Percentiles rank a stretch among this genome's conserved stretches.
Conservation (phyloP, 2,888 invertebrate species). For the Oxycera nigricornis region DNA sequence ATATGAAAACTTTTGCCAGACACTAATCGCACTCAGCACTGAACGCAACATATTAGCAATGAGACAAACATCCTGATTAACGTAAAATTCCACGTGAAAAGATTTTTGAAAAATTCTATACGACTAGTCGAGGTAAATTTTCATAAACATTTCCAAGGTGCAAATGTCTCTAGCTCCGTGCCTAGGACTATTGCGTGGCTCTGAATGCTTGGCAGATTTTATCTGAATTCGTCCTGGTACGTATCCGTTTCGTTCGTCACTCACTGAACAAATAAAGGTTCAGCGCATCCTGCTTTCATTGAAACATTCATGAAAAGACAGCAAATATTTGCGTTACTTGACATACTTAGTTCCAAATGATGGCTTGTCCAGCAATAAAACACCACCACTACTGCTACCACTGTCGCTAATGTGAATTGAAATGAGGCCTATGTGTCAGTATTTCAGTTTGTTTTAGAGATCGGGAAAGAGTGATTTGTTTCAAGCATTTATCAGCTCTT, state of each 20-base stretch:
- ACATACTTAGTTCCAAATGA: conserved; percentile 22
- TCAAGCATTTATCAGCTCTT: too few relatives aligned
- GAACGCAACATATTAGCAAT: too few relatives aligned
- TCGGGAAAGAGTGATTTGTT: not conserved
- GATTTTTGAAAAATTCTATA: too few relatives aligned
- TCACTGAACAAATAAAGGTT: not conserved
- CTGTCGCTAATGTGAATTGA: not conserved
- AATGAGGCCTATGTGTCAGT: not conserved
- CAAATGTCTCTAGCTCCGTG: too few relatives aligned
- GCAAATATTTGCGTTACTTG: conserved; percentile 36
- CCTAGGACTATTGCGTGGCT: not conserved
- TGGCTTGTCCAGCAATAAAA: conserved; percentile 1
- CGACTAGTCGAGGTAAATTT: too few relatives aligned
- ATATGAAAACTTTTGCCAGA: too few relatives aligned
- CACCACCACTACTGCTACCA: too few relatives aligned
- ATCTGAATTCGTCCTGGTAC: not conserved
- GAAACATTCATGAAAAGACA: conserved; percentile 17
- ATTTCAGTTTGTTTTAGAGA: not conserved
- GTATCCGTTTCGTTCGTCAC: not conserved
- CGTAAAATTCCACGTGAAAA: too few relatives aligned
- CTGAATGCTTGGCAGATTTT: too few relatives aligned
- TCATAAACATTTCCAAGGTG: too few relatives aligned
- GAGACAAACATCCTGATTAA: too few relatives aligned
- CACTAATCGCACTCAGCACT: too few relatives aligned
- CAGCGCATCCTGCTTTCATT: not conserved